Evolutionary conservation across 2,797 vertebrate genomes (phyloP), one percentile per base, ranked within the genome.

Genomic region (Hapalemur alaotrensis): DNA sequence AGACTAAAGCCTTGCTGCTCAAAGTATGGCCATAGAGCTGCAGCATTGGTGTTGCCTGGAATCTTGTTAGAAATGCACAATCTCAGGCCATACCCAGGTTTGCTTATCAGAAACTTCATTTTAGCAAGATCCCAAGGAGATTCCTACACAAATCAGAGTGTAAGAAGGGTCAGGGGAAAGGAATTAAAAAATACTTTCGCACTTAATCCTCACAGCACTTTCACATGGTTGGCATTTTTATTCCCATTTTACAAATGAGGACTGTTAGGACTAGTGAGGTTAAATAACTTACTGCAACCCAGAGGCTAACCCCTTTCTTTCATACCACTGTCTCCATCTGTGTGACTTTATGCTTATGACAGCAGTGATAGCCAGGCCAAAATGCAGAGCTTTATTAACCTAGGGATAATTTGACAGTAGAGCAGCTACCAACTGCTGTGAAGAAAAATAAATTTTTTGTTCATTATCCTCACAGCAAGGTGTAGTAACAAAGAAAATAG

Each of bases 401-500:
- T 67, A 32, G 5, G 22, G 30, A 52, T 52, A 82, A 95, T 57
- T 35, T 92, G 61, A 75, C 7, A 50, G 18, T n/a, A 81, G 11
- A 12, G 7, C 41, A 4, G 14, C 61, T 85, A 54, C 20, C 23
- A 78, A n/a, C 28, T 61, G 20, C 18, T 93, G 35, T n/a, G 35
- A 35, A 78, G 35, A 73, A 82, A 52, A 48, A n/a, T 23, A 81
- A 41, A 17, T 25, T 30, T 83, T 67, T 61, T 61, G 14, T 85
- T 72, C 41, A 4, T 86, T 82, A 80, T 32, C 72, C 25, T 65
- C 14, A 38, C 43, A 90, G 13, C 35, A 65, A 67, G 15, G 32
- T 80, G 12, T 54, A 88, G 38, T 82, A n/a, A 83, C 18, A 90
- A 78, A 88, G 80, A 93, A 94, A 95, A 65, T 10, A 65, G 63